Evolutionary conservation across 2,888 invertebrate genomes (phyloP).

Genomic region (Epirrhoe tristata): DNA sequence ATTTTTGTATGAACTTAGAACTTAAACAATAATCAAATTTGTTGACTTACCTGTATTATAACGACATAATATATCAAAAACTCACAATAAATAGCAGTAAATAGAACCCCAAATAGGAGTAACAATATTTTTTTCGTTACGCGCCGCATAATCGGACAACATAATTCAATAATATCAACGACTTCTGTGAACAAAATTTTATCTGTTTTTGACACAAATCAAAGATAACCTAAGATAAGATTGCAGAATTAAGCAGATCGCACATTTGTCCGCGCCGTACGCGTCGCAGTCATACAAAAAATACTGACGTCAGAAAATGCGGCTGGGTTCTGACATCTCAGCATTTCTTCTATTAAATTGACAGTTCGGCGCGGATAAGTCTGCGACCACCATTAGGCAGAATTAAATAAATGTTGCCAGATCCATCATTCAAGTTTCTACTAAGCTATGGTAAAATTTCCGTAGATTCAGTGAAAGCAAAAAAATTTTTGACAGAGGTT

Average conservation of each 20-base stretch:
- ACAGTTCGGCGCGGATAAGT: no score
- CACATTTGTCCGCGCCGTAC: no score
- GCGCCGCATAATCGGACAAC: conserved; percentile 55
- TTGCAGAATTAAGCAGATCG: not conserved
- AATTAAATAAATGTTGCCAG: conserved; percentile 10
- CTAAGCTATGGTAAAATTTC: not conserved
- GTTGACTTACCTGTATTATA: conserved; percentile 63
- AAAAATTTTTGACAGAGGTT: not conserved
- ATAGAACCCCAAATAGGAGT: conserved; percentile 58
- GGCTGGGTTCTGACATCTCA: no score
- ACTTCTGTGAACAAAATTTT: not conserved
- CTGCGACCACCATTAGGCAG: no score
- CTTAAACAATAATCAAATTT: conserved; percentile 11
- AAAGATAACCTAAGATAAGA: not conserved
- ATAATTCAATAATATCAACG: not conserved
- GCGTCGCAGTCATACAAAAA: no score
- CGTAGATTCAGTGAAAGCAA: not conserved
- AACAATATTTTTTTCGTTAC: conserved; percentile 60
- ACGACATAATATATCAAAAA: conserved; percentile 71
- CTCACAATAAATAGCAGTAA: conserved; percentile 68
- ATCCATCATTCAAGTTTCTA: conserved; percentile 7
- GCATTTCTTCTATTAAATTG: no score
- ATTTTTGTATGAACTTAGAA: no score
- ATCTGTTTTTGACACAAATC: not conserved
- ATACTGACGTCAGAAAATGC: no score